Conservation (phyloP, 2,797 vertebrate species). For the Spondyliosoma cantharus region DNA sequence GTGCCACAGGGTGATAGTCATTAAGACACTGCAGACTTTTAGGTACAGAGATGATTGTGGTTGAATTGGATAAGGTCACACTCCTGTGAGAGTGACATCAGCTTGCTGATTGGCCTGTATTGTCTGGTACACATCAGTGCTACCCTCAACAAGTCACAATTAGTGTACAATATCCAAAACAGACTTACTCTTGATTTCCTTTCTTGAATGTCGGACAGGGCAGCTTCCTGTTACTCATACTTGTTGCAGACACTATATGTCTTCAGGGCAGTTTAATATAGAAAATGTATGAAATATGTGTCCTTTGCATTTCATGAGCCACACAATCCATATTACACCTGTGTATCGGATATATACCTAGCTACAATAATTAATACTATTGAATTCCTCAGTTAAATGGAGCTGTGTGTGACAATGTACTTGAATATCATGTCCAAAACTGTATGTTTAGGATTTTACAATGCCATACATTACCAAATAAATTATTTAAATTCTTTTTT, state of each 20-base stretch:
- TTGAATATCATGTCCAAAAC: background rate
- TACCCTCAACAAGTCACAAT: background rate
- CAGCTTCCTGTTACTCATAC: background rate
- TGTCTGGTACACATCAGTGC: background rate
- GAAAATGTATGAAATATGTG: background rate
- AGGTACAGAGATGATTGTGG: too few species aligned
- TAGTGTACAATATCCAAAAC: background rate
- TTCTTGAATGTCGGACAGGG: background rate
- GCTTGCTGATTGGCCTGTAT: too few species aligned
- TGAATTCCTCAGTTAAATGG: too few species aligned
- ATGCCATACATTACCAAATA: background rate
- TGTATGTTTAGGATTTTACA: background rate
- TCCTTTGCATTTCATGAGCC: background rate
- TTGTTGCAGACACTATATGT: background rate
- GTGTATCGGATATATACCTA: background rate
- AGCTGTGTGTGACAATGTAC: too few species aligned
- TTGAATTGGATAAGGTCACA: too few species aligned
- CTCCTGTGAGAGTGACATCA: too few species aligned
- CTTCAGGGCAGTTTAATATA: background rate
- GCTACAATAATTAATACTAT: background rate
- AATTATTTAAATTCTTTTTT: background rate
- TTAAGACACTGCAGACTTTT: too few species aligned
- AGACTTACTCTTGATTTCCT: background rate
- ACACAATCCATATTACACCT: background rate
- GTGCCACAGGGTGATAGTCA: too few species aligned